Evolutionary conservation across 2,888 invertebrate genomes (phyloP).

Genomic region (Mylabris sibirica): DNA sequence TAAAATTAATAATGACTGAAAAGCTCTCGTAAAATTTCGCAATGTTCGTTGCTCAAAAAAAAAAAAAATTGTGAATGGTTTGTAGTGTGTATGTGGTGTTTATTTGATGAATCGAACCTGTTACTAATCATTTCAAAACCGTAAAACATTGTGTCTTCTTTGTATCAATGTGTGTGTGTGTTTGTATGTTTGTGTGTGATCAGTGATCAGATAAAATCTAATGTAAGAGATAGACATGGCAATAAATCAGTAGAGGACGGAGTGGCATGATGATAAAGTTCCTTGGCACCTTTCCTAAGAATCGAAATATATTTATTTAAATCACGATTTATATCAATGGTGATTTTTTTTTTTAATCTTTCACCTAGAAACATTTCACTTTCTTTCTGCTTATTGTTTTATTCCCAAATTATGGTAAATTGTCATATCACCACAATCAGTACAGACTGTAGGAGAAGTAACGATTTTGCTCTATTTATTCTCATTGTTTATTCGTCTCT

Average conservation of each 20-base stretch:
- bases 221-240: slow-evolving; percentile 10
- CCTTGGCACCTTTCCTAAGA: slow-evolving; percentile 16
- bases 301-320: slow-evolving; percentile 16
- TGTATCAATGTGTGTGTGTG: background rate
- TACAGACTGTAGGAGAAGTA: too few species aligned
- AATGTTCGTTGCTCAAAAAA: background rate
- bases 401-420: background rate
- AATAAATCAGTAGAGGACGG: background rate
- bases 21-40: background rate
- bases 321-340: slow-evolving; percentile 12
- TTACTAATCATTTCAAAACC: slow-evolving; percentile 11
- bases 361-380: background rate
- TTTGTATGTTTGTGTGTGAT: background rate
- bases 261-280: slow-evolving; percentile 18
- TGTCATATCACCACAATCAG: too few species aligned
- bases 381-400: background rate
- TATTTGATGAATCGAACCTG: slow-evolving; percentile 12
- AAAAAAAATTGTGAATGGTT: slow-evolving; percentile 7
- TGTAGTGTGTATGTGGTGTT: background rate
- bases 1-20: slow-evolving; percentile 12
- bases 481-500: background rate
- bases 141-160: slow-evolving; percentile 3
- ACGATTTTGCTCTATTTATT: background rate
- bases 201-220: slow-evolving; percentile 12
- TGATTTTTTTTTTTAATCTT: background rate